Evolutionary conservation across 2,888 invertebrate genomes (phyloP).

Genomic region (Aspidiotus rigidus): DNA sequence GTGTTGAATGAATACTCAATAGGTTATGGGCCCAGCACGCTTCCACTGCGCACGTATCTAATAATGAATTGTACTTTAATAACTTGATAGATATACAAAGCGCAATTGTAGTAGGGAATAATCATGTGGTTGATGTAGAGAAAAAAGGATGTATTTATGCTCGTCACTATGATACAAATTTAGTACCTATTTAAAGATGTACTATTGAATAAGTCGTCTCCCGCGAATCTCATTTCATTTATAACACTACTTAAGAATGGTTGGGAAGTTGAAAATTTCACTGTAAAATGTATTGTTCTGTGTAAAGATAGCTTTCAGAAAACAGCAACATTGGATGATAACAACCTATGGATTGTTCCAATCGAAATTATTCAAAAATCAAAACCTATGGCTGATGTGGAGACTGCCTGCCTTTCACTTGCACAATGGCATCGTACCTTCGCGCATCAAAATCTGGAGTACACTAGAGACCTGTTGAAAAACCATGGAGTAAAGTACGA

Average conservation of each 20-base stretch:
- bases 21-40: constrained; percentile 10
- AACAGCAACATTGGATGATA: neutral
- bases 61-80: neutral
- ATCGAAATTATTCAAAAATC: neutral
- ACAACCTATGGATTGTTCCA: constrained; percentile 11
- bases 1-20: too few species aligned
- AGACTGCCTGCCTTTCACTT: constrained; percentile 9
- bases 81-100: neutral
- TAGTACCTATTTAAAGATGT: constrained; percentile 9
- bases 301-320: neutral
- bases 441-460: constrained; percentile 24
- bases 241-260: neutral
- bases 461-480: constrained; percentile 10
- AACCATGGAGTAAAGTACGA: constrained; percentile 1
- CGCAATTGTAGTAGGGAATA: neutral
- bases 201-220: neutral
- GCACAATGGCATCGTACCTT: constrained; percentile 16
- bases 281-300: neutral
- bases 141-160: neutral
- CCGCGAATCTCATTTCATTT: constrained; percentile 1
- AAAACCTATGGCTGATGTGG: neutral
- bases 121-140: neutral
- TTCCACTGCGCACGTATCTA: neutral
- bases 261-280: neutral
- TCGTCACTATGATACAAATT: neutral